Percentiles rank a stretch among this genome's conserved stretches.
Conservation (phyloP, 2,797 vertebrate genomes). For the Octomys mimax region DNA sequence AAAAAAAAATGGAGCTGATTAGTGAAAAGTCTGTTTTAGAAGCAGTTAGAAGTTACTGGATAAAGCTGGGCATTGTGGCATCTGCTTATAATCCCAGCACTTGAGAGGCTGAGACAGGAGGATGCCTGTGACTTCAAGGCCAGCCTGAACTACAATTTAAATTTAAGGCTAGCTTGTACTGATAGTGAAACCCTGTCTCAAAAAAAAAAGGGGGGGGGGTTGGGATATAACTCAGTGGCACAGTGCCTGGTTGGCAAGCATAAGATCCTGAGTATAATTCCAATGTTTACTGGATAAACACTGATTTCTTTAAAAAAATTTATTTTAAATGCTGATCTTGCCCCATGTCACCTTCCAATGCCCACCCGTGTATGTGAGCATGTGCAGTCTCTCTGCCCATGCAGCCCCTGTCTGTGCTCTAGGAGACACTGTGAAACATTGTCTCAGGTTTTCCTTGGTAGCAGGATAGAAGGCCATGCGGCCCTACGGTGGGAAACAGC, state of each 20-base stretch:
- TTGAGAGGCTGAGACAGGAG: neutral
- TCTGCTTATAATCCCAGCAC: neutral
- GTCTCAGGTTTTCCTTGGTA: neutral
- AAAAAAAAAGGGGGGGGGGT: neutral
- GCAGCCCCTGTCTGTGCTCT: neutral
- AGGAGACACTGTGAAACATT: neutral
- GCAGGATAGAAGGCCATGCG: neutral
- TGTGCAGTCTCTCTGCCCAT: neutral
- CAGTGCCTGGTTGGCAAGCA: too few relatives aligned
- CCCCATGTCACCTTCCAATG: neutral
- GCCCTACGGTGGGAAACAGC: neutral
- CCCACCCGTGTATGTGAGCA: neutral
- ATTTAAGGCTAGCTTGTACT: neutral
- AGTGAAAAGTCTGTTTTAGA: neutral
- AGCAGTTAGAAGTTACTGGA: neutral
- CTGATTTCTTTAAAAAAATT: too few relatives aligned
- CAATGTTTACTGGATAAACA: too few relatives aligned
- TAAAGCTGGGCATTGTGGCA: too few relatives aligned
- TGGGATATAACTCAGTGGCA: too few relatives aligned
- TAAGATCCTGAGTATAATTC: too few relatives aligned
- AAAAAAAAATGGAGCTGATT: neutral
- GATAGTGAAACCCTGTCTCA: neutral
- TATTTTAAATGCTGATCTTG: neutral
- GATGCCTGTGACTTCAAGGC: neutral
- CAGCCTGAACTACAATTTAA: neutral